Evolutionary conservation across 1,140 invertebrate genomes (phyloP), one percentile per base, ranked within the genome.

Genomic region (Nomia melanderi): DNA sequence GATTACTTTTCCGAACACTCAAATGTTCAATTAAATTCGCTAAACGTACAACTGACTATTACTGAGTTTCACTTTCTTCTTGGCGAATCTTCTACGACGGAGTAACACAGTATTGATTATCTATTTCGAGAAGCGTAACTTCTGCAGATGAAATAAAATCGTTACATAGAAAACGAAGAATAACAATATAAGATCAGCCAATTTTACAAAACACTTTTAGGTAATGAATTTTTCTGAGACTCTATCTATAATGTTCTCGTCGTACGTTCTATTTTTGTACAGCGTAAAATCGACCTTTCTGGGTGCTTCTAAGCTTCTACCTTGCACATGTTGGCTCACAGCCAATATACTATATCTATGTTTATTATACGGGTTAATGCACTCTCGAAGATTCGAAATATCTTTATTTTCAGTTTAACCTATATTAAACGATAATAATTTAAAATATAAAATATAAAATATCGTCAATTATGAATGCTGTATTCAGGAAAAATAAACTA

Each of bases 281-380:
- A 12, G 1, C 50, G 17, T 14, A 66, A 67, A 62, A 59, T 66
- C 6, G 27, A 71, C 44, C 31, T 7, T 65, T 77, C 25, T 77
- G 31, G 54, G 17, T 59, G 60, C 25, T 60, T 71, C 59, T 60
- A 60, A 47, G 33, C 36, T 65, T 1, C 5, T 6, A 25, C 6
- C 31, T 44, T 50, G n/a, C 39, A 47, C 20, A 29, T 31, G 36
- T 31, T 62, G 65, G 27, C 66, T 33, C n/a, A 1, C 33, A 54
- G 72, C 54, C 65, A 54, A 76, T 25, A 69, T 53, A n/a, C n/a
- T n/a, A n/a, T n/a, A n/a, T 20, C n/a, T 53, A 27, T 12, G 47
- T 31, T 66, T 62, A 50, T 54, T 8, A 20, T 44, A 50, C 12
- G 36, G 29, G 53, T 31, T 39, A 47, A 4, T 41, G 39, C 39